A percentile compares a stretch with the other conserved stretches of the same genome.
Evolutionary conservation across 2,797 vertebrate genomes (phyloP).

Genomic region (Echiichthys vipera): DNA sequence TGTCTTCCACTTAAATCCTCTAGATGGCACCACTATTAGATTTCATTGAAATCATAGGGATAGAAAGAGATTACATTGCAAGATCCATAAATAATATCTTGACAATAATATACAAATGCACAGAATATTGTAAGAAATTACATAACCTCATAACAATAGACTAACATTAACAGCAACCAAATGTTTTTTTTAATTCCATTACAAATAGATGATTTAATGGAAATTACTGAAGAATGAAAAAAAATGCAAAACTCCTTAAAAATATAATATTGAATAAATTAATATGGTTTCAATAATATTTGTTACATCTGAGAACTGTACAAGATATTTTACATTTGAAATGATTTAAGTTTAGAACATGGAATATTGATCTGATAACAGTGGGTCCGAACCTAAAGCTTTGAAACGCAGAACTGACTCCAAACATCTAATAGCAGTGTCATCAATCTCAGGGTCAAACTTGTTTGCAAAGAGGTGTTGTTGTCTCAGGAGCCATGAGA

Average conservation of each 20-base stretch:
- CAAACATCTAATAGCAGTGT: conserved; percentile 87
- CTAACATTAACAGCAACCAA: neutral
- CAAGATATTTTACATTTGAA: neutral
- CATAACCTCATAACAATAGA: neutral
- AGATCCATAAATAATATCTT: neutral
- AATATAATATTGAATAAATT: neutral
- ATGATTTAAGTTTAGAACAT: neutral
- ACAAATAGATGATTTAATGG: neutral
- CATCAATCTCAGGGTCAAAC: conserved; percentile 90
- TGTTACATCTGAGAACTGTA: neutral
- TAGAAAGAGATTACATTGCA: neutral
- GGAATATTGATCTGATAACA: neutral
- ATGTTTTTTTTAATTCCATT: neutral
- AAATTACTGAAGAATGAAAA: neutral
- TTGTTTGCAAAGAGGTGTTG: conserved; percentile 94
- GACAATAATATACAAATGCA: neutral
- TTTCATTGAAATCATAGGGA: conserved; percentile 43
- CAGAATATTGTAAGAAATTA: neutral
- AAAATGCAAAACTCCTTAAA: neutral
- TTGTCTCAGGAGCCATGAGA: conserved; percentile 88
- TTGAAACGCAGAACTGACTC: conserved; percentile 87
- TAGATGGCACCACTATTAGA: conserved; percentile 36
- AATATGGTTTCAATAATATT: neutral
- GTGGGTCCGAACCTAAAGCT: conserved; percentile 71
- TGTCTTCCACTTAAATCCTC: neutral